Conservation (phyloP, 2,888 invertebrate species). For the Tinea semifulvella region DNA sequence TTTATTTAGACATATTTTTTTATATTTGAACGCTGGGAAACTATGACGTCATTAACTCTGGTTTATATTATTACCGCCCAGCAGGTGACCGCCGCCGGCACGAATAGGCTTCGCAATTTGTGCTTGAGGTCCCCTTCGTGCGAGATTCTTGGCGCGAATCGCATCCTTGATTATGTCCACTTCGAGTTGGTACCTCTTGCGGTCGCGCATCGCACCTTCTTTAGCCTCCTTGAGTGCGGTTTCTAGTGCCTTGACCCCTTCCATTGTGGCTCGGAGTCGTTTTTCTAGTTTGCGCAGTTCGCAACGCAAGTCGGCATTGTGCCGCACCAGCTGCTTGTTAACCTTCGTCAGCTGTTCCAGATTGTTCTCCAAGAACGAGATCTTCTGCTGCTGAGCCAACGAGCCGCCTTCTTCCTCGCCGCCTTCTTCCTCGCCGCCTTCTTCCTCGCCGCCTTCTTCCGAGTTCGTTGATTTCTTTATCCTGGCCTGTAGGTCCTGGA, state of each 20-base stretch:
- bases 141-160: conserved; percentile 97
- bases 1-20: no score
- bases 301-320: conserved; percentile 98
- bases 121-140: conserved; percentile 94
- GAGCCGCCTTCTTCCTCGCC: conserved; percentile 94
- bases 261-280: conserved; percentile 96
- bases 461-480: conserved; percentile 82
- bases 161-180: conserved; percentile 99
- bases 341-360: conserved; percentile 98
- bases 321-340: conserved; percentile 96
- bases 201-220: conserved; percentile 98
- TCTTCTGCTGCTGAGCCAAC: conserved; percentile 98
- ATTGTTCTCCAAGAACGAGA: conserved; percentile 99
- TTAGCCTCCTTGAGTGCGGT: conserved; percentile 97
- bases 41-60: no score
- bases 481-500: conserved; percentile 94
- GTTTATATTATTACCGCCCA: no score
- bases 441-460: conserved; percentile 87
- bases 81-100: conserved; percentile 87
- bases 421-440: no score
- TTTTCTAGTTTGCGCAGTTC: conserved; percentile 99
- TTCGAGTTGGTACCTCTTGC: conserved; percentile 98
- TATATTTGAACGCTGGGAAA: no score
- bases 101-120: conserved; percentile 99
- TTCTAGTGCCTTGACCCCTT: conserved; percentile 97